Evolutionary conservation across 1,140 invertebrate species (phyloP).

Genomic region (Aphelinus certus): DNA sequence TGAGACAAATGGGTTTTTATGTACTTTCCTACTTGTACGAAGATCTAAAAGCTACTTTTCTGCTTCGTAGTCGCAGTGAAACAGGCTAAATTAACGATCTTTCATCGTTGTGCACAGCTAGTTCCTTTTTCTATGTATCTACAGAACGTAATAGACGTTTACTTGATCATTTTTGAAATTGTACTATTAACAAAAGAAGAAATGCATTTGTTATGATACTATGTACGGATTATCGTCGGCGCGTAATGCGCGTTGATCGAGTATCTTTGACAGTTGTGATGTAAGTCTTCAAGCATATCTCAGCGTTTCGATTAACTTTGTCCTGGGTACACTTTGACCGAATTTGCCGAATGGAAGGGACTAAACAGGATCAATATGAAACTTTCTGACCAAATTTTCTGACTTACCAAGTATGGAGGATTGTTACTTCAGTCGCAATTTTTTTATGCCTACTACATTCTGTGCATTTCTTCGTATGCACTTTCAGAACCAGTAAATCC

Average conservation of each 20-base stretch:
- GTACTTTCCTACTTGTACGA: background rate
- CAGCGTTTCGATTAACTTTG: constrained; percentile 23
- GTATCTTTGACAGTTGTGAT: constrained; percentile 12
- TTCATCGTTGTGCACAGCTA: constrained; percentile 18
- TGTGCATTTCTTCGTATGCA: constrained; percentile 44
- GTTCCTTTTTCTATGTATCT: constrained; percentile 32
- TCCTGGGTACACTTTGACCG: constrained; percentile 11
- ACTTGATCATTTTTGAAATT: constrained; percentile 24
- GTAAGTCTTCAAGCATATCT: constrained; percentile 30
- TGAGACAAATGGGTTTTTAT: constrained; percentile 19
- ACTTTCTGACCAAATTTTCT: constrained; percentile 43
- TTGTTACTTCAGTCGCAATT: constrained; percentile 28
- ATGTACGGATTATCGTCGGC: constrained; percentile 20
- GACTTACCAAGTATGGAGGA: constrained; percentile 32
- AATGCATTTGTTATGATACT: constrained; percentile 36
- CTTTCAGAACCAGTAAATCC: constrained; percentile 56
- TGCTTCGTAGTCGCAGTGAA: constrained; percentile 20
- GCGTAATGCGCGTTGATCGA: constrained; percentile 14
- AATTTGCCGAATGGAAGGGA: constrained; percentile 11
- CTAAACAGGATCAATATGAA: constrained; percentile 28
- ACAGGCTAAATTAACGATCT: constrained; percentile 29
- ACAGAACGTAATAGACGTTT: constrained; percentile 17
- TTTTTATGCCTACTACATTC: constrained; percentile 32
- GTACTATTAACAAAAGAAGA: constrained; percentile 10
- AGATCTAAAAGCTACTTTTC: constrained; percentile 18